Conservation (phyloP, 1,140 invertebrate genomes). For the Drosophila miranda region DNA sequence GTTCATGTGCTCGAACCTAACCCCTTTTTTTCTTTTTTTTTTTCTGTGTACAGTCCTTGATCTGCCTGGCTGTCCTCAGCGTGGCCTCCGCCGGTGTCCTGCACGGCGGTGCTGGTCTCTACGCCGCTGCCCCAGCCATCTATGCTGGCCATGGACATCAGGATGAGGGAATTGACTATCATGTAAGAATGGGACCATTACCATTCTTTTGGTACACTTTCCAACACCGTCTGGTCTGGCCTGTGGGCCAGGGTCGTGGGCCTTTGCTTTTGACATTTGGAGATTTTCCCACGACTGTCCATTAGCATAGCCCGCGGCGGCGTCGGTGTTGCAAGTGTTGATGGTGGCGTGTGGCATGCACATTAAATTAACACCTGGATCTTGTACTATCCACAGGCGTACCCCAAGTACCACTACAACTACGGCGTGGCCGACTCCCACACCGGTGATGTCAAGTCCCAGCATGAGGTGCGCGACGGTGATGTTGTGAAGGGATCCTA, state of each 20-base stretch:
- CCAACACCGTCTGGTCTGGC: constrained; percentile 5
- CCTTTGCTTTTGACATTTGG: constrained; percentile 56
- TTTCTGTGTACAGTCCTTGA: constrained; percentile 60
- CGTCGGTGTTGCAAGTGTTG: neutral
- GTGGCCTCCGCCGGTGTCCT: constrained; percentile 78
- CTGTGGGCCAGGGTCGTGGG: constrained; percentile 39
- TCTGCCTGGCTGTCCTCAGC: constrained; percentile 80
- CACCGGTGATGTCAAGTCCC: constrained; percentile 86
- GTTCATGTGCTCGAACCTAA: constrained; percentile 13
- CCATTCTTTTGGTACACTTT: neutral
- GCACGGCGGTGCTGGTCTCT: constrained; percentile 66
- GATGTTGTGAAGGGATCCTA: constrained; percentile 86
- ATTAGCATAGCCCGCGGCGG: constrained; percentile 42
- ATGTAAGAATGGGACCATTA: constrained; percentile 57
- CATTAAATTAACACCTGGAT: constrained; percentile 46
- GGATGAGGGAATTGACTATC: constrained; percentile 78
- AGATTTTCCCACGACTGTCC: constrained; percentile 57
- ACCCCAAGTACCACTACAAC: constrained; percentile 84
- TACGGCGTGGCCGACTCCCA: constrained; percentile 84
- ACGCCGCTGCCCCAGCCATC: constrained; percentile 60
- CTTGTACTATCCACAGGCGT: constrained; percentile 66
- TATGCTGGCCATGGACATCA: constrained; percentile 67
- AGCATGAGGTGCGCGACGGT: constrained; percentile 85
- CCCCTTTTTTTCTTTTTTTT: constrained; percentile 30
- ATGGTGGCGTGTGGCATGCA: constrained; percentile 63